Evolutionary conservation across 2,888 invertebrate genomes (phyloP).

Genomic region (Macrosiphum euphorbiae): DNA sequence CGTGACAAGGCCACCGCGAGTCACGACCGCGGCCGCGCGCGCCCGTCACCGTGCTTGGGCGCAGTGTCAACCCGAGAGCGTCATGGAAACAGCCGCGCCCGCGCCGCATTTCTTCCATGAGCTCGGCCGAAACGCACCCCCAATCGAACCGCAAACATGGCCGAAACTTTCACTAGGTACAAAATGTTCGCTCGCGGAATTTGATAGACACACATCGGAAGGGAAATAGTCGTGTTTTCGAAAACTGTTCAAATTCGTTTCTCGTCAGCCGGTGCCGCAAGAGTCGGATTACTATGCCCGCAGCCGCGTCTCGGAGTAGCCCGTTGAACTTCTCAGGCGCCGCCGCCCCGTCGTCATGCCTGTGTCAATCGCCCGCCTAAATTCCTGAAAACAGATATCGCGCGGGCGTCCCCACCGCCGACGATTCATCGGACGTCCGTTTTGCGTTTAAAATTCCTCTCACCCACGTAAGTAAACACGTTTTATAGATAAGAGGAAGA

Average conservation of each 20-base stretch:
- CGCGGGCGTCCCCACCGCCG: neutral
- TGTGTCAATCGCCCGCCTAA: conserved; percentile 36
- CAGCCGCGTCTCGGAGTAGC: conserved; percentile 23
- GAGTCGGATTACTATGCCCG: conserved; percentile 4
- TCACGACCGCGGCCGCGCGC: too few species aligned
- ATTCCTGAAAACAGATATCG: neutral
- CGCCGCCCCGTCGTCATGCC: conserved; percentile 4
- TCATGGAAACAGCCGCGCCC: conserved; percentile 63
- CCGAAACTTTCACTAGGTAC: conserved; percentile 42
- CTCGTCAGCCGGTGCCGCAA: neutral
- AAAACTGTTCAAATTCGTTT: neutral
- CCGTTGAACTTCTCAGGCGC: neutral
- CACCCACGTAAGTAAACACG: neutral
- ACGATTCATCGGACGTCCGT: neutral
- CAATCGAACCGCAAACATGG: conserved; percentile 60
- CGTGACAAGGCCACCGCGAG: neutral
- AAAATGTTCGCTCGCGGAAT: neutral
- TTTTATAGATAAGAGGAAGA: conserved; percentile 3
- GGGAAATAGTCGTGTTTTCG: neutral
- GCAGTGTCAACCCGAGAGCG: conserved; percentile 36
- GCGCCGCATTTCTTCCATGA: conserved; percentile 55
- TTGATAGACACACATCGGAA: neutral
- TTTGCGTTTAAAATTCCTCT: neutral
- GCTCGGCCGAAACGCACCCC: conserved; percentile 47
- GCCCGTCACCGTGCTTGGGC: neutral